These are phyloP conservation scores for Tinamus major DNA, from an alignment of 2,797 vertebrate species.

Conservation along the genomic window DNA sequence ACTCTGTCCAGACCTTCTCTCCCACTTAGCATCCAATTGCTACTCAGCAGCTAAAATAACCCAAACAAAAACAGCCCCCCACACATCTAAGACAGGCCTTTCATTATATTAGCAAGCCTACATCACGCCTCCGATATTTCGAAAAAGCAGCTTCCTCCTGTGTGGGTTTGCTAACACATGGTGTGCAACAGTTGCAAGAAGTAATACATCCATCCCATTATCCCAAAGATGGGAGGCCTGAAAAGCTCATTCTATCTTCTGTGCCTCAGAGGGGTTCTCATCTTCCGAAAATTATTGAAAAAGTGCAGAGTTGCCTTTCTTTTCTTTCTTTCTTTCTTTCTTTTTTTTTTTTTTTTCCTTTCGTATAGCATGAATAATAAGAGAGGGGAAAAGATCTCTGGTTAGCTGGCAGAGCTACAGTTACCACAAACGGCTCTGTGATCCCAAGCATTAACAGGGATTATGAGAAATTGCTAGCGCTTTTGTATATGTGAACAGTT, in stretches of 20 bases:
- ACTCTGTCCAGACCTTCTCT: background rate
- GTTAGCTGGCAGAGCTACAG: background rate
- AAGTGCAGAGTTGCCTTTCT: background rate
- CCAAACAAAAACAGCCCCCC: fast-evolving
- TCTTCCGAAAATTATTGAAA: background rate
- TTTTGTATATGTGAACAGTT: background rate
- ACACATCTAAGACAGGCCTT: background rate
- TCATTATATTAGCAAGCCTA: background rate
- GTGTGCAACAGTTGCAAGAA: slow-evolving; percentile 18
- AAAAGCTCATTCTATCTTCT: background rate
- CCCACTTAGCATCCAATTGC: background rate
- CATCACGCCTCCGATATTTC: background rate
- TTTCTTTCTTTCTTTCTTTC: background rate
- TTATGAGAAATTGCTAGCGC: background rate
- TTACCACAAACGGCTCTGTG: background rate
- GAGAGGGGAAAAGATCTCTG: background rate
- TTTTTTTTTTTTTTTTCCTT: background rate
- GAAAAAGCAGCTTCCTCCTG: background rate
- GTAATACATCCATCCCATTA: background rate
- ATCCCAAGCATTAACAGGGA: background rate
- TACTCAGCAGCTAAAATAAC: background rate
- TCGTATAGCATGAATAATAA: background rate
- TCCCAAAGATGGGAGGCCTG: background rate
- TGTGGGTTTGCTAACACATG: slow-evolving; percentile 25
- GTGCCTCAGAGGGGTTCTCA: background rate